These are phyloP conservation scores for Palythoa grandis DNA, from an alignment of 92 coral and sea anemone genomes.

Conservation along the genomic window DNA sequence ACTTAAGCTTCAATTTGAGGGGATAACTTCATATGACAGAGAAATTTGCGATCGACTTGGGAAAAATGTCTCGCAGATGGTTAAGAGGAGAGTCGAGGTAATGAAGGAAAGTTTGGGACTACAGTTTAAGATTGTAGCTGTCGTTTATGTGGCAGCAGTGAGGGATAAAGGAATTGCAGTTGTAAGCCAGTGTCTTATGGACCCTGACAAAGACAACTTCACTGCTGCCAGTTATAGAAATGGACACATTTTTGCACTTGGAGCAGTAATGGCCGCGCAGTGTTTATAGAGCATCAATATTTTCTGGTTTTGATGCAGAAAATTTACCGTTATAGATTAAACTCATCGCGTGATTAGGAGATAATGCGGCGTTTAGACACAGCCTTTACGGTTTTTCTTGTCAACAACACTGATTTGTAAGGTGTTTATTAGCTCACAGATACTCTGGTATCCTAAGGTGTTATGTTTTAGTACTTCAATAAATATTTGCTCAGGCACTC, in stretches of 20 bases:
- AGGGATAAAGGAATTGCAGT: conserved; percentile 78
- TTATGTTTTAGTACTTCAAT: neutral
- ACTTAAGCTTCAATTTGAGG: conserved; percentile 77
- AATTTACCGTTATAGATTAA: neutral
- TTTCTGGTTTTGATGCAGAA: neutral
- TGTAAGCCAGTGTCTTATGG: conserved; percentile 76
- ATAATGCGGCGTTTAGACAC: neutral
- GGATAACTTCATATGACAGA: conserved; percentile 75
- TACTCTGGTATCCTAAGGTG: neutral
- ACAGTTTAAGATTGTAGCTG: conserved; percentile 74
- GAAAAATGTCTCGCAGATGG: conserved; percentile 82
- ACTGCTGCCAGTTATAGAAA: conserved; percentile 85
- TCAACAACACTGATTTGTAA: neutral
- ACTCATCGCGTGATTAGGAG: neutral
- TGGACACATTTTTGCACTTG: conserved; percentile 82
- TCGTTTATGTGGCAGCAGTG: conserved; percentile 86
- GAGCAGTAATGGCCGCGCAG: conserved; percentile 72
- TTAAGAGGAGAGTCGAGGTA: conserved; percentile 80
- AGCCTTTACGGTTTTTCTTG: conserved; percentile 8
- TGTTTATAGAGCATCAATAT: neutral
- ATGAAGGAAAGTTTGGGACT: conserved; percentile 71
- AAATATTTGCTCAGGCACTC: conserved; percentile 17
- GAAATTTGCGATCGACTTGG: conserved; percentile 86
- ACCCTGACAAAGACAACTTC: conserved; percentile 72
- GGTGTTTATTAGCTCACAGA: conserved; percentile 23